Evolutionary conservation across 2,888 invertebrate genomes (phyloP).

Genomic region (Trichopria drosophilae): DNA sequence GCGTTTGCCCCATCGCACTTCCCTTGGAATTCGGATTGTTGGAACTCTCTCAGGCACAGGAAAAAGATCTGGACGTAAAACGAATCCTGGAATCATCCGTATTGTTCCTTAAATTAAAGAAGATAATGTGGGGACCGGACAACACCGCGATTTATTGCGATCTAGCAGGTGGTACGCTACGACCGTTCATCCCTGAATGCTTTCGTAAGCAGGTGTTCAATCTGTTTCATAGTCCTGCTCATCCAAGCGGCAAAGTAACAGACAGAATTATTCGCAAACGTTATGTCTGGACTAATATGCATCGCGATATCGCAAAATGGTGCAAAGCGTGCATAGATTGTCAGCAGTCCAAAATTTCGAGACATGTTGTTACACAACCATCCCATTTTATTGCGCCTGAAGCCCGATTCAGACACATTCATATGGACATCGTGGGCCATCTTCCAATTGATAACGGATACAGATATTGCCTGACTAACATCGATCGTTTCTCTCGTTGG

Average conservation of each 20-base stretch:
- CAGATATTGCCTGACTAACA: conserved; percentile 47
- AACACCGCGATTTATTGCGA: too few relatives aligned
- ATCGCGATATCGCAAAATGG: conserved; percentile 44
- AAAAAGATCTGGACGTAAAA: background rate
- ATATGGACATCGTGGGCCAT: conserved; percentile 46
- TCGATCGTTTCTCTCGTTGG: conserved; percentile 41
- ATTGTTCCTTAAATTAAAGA: background rate
- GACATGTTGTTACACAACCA: conserved; percentile 43
- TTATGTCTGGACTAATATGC: conserved; percentile 49
- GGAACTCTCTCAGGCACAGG: background rate
- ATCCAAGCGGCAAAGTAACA: too few relatives aligned
- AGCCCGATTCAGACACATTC: conserved; percentile 44
- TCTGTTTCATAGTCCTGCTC: conserved; percentile 17
- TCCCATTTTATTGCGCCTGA: conserved; percentile 37
- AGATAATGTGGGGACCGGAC: too few relatives aligned
- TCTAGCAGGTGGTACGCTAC: background rate
- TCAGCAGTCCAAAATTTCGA: conserved; percentile 44
- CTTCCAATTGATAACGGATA: background rate
- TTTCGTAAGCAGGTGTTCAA: conserved; percentile 11
- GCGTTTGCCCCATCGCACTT: background rate
- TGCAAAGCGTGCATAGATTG: conserved; percentile 43
- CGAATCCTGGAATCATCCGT: background rate
- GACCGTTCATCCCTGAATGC: conserved; percentile 27
- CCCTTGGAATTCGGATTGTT: background rate
- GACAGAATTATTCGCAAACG: too few relatives aligned